Conservation (phyloP, 2,113 vertebrate species). For the Pyrgilauda ruficollis region DNA sequence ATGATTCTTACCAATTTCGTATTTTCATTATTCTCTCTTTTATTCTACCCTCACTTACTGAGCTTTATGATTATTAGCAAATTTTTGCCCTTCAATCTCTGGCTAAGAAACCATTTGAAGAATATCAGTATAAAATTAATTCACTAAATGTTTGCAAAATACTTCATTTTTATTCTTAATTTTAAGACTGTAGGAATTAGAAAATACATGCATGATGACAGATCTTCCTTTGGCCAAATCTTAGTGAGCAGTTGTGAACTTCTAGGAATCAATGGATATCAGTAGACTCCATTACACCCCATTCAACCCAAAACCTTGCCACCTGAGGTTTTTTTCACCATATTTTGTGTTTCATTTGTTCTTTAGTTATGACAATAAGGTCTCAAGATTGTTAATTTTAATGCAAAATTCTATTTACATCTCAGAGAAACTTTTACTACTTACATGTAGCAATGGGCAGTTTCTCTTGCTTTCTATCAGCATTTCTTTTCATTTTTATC, state of each 20-base stretch:
- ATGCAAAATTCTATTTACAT: neutral
- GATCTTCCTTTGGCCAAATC: neutral
- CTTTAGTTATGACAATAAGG: rapidly evolving
- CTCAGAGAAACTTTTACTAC: neutral
- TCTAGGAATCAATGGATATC: neutral
- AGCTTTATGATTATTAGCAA: neutral
- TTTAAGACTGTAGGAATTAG: neutral
- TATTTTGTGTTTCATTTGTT: neutral
- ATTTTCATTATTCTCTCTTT: neutral
- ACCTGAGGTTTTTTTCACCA: neutral
- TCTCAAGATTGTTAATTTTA: neutral
- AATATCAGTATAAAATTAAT: neutral
- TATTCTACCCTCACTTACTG: neutral
- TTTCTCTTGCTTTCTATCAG: neutral
- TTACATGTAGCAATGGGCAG: neutral
- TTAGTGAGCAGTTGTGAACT: neutral
- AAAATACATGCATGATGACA: neutral
- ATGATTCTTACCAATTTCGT: neutral
- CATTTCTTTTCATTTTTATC: neutral
- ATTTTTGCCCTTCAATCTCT: neutral
- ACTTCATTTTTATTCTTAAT: neutral
- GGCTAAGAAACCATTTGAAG: neutral
- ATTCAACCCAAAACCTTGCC: neutral
- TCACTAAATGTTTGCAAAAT: neutral
- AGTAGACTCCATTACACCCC: neutral